phyloP scores from a whole-genome alignment of 2,888 invertebrate species.

The Cerceris ruficornis region DNA sequence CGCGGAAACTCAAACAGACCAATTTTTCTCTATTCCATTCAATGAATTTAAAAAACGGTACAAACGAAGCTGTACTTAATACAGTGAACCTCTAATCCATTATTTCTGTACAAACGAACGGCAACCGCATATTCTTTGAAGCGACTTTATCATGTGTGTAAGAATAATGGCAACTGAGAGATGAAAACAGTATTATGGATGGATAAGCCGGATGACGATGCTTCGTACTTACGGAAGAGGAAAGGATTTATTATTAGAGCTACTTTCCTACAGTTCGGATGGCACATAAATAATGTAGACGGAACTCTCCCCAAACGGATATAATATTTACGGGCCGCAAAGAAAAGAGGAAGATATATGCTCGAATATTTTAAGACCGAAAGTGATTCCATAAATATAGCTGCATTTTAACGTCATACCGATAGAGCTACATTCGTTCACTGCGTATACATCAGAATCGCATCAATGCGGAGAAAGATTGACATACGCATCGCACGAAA shows the following conservation, averaged over 20 bases:
- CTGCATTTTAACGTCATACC: no score
- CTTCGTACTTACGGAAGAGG: slow-evolving; percentile 44
- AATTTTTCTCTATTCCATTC: no score
- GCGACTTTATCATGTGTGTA: slow-evolving; percentile 16
- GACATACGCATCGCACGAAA: no score
- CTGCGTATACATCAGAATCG: no score
- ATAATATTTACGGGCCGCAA: slow-evolving; percentile 21
- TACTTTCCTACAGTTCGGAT: slow-evolving; percentile 33
- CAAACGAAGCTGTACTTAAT: not conserved
- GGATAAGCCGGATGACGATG: slow-evolving; percentile 56
- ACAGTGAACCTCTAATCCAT: not conserved
- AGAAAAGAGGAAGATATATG: not conserved
- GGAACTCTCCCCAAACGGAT: slow-evolving; percentile 7
- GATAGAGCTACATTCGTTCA: no score
- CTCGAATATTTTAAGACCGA: slow-evolving; percentile 13
- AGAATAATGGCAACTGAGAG: slow-evolving; percentile 21
- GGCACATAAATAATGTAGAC: slow-evolving; percentile 27
- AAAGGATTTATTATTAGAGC: slow-evolving; percentile 43
- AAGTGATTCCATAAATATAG: no score
- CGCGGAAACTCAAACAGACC: no score
- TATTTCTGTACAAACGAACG: slow-evolving; percentile 10
- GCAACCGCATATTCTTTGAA: slow-evolving; percentile 13
- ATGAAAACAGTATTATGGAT: slow-evolving; percentile 42
- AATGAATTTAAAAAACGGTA: no score
- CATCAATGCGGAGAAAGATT: no score